A percentile compares a stretch with the other conserved stretches of the same genome.
Evolutionary conservation across 2,888 invertebrate species (phyloP).

Genomic region (Lasiommata megera): DNA sequence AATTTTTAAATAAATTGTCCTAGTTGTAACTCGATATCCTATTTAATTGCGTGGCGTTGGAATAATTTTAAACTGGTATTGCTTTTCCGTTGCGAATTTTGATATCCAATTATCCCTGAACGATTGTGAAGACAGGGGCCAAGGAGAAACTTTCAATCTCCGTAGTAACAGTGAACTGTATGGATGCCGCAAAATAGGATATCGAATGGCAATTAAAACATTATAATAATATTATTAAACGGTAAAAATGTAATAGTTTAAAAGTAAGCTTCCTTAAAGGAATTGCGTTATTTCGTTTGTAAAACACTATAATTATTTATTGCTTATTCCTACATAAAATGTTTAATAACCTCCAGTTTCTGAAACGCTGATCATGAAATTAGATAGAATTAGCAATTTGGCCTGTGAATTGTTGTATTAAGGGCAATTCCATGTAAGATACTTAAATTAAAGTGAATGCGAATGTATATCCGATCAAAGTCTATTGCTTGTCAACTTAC

Average conservation of each 20-base stretch:
- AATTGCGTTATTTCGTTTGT: conserved; percentile 36
- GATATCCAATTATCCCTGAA: background rate
- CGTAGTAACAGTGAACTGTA: background rate
- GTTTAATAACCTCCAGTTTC: background rate
- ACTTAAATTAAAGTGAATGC: too few relatives aligned
- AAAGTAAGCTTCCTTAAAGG: conserved; percentile 37
- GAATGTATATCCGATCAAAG: too few relatives aligned
- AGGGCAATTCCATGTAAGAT: too few relatives aligned
- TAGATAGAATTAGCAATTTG: too few relatives aligned
- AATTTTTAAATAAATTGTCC: background rate
- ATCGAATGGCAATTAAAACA: too few relatives aligned
- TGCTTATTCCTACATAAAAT: background rate
- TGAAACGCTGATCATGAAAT: background rate
- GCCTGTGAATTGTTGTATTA: too few relatives aligned
- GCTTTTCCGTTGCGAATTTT: background rate
- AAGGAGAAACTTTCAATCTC: background rate
- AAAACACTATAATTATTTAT: background rate
- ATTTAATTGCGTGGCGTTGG: background rate
- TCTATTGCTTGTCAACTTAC: too few relatives aligned
- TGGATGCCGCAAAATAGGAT: too few relatives aligned
- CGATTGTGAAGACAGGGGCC: background rate
- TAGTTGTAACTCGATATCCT: background rate
- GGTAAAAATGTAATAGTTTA: background rate
- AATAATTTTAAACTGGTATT: background rate
- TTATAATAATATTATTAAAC: too few relatives aligned